Percentiles rank a stretch among this genome's conserved stretches.
These are phyloP conservation scores for Acheta domesticus DNA, from an alignment of 2,888 invertebrate genomes.

Conservation along the genomic window DNA sequence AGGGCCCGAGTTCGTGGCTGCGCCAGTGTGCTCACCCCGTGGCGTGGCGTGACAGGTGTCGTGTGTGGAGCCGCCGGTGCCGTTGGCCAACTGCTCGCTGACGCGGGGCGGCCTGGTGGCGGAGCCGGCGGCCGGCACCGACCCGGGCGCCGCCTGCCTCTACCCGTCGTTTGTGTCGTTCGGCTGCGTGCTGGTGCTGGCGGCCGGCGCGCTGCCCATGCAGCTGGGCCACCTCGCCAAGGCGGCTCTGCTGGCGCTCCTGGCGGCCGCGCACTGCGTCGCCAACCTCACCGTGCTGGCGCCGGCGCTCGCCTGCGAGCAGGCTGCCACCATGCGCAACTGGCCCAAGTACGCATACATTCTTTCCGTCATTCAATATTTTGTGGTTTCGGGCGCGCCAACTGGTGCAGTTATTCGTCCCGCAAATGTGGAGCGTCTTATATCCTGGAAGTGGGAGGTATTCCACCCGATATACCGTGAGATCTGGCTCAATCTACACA, in stretches of 20 bases:
- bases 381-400: not conserved
- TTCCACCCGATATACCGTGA: no score
- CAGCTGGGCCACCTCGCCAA: constrained; percentile 69
- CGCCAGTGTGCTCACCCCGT: no score
- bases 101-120: constrained; percentile 20
- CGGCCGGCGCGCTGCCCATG: constrained; percentile 67
- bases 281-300: constrained; percentile 58
- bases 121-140: constrained; percentile 33
- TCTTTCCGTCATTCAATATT: not conserved
- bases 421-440: not conserved
- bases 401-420: not conserved
- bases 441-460: no score
- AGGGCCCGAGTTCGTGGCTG: no score
- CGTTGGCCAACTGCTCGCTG: constrained; percentile 42
- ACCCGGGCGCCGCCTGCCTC: constrained; percentile 52
- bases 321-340: constrained; percentile 45
- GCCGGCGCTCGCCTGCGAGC: constrained; percentile 58
- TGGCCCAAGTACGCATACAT: constrained; percentile 45
- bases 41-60: constrained; percentile 33
- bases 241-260: constrained; percentile 59
- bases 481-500: no score
- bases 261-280: constrained; percentile 58
- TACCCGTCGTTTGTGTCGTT: constrained; percentile 73
- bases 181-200: constrained; percentile 64
- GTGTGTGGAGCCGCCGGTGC: constrained; percentile 39